Conservation (phyloP, 2,888 invertebrate species). For the Drosophila paranaensis region DNA sequence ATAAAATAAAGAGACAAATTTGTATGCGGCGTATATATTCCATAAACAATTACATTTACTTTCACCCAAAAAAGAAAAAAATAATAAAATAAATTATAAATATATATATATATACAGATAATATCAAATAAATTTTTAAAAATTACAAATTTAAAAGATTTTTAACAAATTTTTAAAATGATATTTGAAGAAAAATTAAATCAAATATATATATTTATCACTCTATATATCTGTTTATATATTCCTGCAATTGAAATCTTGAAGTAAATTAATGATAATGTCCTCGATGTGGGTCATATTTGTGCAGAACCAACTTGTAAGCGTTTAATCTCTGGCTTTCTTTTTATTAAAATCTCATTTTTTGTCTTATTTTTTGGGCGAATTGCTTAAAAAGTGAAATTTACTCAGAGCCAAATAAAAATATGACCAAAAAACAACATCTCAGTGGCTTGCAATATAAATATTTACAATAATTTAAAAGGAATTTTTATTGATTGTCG, state of each 20-base stretch:
- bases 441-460: constrained; percentile 31
- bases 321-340: constrained; percentile 51
- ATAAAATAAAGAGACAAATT: constrained; percentile 11
- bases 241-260: constrained; percentile 20
- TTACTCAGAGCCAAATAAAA: constrained; percentile 30
- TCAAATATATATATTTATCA: neutral
- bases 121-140: neutral
- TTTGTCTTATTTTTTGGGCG: constrained; percentile 16
- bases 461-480: constrained; percentile 54
- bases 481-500: constrained; percentile 53
- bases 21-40: constrained; percentile 10
- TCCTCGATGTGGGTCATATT: constrained; percentile 65
- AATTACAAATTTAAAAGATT: too few relatives aligned
- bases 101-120: neutral
- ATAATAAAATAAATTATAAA: neutral
- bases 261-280: constrained; percentile 52
- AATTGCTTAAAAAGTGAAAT: constrained; percentile 66
- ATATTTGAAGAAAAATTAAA: too few relatives aligned
- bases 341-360: constrained; percentile 32
- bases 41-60: constrained; percentile 30
- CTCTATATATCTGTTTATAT: neutral
- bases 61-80: constrained; percentile 14
- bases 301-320: constrained; percentile 44
- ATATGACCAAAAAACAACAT: constrained; percentile 42
- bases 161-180: neutral